A percentile compares a stretch with the other conserved stretches of the same genome.
phyloP scores from a whole-genome alignment of 2,113 vertebrate genomes.

The Pluvianellus socialis region DNA sequence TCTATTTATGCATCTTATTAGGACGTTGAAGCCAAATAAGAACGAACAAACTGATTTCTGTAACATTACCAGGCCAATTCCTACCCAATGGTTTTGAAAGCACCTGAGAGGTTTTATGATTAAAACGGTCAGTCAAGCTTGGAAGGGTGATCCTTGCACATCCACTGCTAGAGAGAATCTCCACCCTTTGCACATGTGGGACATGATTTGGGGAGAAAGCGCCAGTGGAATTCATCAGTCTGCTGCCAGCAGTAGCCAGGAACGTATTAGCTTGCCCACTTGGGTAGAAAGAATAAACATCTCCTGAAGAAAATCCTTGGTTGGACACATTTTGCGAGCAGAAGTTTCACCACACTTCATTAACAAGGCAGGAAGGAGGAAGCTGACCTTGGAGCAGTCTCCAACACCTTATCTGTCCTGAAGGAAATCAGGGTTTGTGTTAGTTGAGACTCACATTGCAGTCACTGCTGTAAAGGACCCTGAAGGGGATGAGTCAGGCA shows the following conservation, averaged over 20 bases:
- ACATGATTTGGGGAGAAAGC: not conserved
- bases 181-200: not conserved
- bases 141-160: not conserved
- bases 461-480: not conserved
- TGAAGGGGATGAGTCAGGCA: not conserved
- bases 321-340: not conserved
- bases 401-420: not conserved
- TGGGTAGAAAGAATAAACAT: not conserved
- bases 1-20: not conserved
- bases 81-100: not conserved
- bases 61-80: rapidly evolving
- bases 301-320: not conserved
- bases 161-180: not conserved
- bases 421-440: not conserved
- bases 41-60: not conserved
- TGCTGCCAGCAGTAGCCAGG: not conserved
- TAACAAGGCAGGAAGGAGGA: not conserved
- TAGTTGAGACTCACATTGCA: not conserved
- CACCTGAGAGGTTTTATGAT: not conserved
- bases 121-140: not conserved
- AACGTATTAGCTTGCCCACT: not conserved
- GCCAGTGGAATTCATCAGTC: not conserved
- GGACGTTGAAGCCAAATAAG: not conserved
- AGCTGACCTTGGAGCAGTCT: not conserved
- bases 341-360: not conserved